Base-by-base conservation (phyloP, 2,888 invertebrate species). In the Lepeophtheirus nordmannii region DNA sequence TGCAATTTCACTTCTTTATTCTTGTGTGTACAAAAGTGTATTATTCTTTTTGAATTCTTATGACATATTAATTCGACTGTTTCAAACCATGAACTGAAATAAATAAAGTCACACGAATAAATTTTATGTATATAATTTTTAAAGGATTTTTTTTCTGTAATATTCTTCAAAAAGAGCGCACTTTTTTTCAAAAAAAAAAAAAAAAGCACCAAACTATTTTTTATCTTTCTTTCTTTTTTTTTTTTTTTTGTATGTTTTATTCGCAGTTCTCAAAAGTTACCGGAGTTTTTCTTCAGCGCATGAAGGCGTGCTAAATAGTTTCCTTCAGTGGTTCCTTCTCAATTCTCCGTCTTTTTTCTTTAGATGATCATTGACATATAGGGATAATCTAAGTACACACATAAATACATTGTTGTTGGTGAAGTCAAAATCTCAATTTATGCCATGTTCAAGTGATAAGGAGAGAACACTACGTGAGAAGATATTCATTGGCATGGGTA, bases 61-160 rank as follows among this genome's bases (percentile, higher is more conserved):
- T 46, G 53, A 46, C 30, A 30, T 46, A 46, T 46, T 46, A n/a
- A 46, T 46, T 46, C 53, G 53, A 46, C 53, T 46, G 17, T n/a
- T 46, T 46, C 53, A 46, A 46, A 46, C 53, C 53, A 46, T 46
- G 53, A 46, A 46, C 53, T 46, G 53, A 46, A 17, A 46, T 46
- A 14, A n/a, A 46, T n/a, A 46, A 46, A 46, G 53, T 46, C 53
- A 46, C 53, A 46, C 53, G 53, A 17, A 46, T 46, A 46, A 46
- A n/a, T 2, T 46, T 46, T n/a, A 46, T 46, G 53, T 46, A 17
- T 46, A 17, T n/a, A 3, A 17, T 8, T 46, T 46, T 46, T 46
- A 46, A 46, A 46, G 53, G 53, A 46, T 46, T 46, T 46, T 46
- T 46, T 46, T 14, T 46, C 5, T 46, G 17, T 46, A 46, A n/a